Evolutionary conservation across 2,797 vertebrate species (phyloP).

Genomic region (Octomys mimax): DNA sequence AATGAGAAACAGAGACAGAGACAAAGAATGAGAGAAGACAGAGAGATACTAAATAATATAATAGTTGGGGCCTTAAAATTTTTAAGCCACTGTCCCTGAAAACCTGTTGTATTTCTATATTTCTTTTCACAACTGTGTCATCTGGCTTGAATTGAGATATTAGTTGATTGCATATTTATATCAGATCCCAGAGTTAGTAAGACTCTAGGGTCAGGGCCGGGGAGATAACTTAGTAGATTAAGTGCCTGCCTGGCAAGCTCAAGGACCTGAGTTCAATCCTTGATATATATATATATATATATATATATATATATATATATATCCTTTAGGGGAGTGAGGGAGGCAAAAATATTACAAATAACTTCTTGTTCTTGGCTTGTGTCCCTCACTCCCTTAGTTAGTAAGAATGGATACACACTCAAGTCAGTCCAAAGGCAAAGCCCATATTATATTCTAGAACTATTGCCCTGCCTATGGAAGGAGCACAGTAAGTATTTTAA

Average conservation of each 20-base stretch:
- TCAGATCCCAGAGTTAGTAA: background rate
- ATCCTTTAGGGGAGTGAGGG: too few species aligned
- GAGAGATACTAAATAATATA: background rate
- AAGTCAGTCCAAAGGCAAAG: background rate
- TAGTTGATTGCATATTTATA: background rate
- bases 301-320: too few species aligned
- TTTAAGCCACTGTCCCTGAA: background rate
- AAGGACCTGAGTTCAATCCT: too few species aligned
- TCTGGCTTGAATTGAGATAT: background rate
- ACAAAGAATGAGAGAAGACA: too few species aligned
- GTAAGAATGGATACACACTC: background rate
- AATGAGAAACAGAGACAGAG: too few species aligned
- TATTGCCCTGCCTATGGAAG: background rate
- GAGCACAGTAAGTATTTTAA: background rate
- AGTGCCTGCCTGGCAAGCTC: too few species aligned
- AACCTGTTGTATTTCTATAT: background rate
- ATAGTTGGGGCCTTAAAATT: background rate
- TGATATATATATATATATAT: too few species aligned
- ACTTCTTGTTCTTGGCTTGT: too few species aligned
- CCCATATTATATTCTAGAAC: background rate
- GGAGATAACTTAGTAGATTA: too few species aligned
- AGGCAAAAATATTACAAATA: too few species aligned
- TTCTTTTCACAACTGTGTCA: background rate
- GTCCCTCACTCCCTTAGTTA: too few species aligned
- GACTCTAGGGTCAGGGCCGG: too few species aligned